A percentile compares a stretch with the other conserved stretches of the same genome.
Evolutionary conservation across 1,140 invertebrate genomes (phyloP).

Genomic region (Lycorma delicatula): DNA sequence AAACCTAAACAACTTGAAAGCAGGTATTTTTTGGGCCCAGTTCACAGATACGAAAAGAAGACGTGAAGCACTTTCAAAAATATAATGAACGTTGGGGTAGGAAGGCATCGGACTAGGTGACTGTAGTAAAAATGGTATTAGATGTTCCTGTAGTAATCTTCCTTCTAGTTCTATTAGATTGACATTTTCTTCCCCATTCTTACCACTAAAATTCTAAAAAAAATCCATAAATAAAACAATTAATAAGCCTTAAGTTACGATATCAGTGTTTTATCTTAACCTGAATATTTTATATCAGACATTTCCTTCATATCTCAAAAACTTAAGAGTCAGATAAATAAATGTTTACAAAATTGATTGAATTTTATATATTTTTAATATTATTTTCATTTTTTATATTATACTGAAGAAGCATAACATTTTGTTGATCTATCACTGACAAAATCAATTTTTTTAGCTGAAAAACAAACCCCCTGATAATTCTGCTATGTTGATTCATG

Average conservation of each 20-base stretch:
- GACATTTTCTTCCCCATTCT: constrained; percentile 41
- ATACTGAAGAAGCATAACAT: too few species aligned
- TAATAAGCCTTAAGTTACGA: background rate
- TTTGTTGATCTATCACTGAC: too few species aligned
- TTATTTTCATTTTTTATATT: too few species aligned
- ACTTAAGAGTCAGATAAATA: too few species aligned
- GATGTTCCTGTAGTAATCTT: constrained; percentile 55
- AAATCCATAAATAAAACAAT: background rate
- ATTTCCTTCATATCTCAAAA: too few species aligned
- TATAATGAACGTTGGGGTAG: constrained; percentile 79
- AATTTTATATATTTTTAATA: too few species aligned
- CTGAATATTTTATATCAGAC: too few species aligned
- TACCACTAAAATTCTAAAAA: constrained; percentile 43
- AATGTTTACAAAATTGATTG: too few species aligned
- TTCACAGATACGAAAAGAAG: constrained; percentile 81
- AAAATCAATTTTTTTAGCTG: too few species aligned
- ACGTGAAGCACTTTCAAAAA: constrained; percentile 85
- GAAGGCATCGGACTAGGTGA: constrained; percentile 71
- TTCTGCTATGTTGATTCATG: too few species aligned
- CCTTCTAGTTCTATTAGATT: constrained; percentile 37
- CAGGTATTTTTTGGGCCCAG: constrained; percentile 75
- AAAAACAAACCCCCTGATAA: too few species aligned
- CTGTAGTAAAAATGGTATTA: constrained; percentile 68
- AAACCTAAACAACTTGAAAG: constrained; percentile 74
- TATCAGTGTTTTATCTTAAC: constrained; percentile 18